Percentiles rank a stretch among this genome's conserved stretches.
Conservation (phyloP, 2,113 vertebrate genomes). For the Megalops atlanticus region DNA sequence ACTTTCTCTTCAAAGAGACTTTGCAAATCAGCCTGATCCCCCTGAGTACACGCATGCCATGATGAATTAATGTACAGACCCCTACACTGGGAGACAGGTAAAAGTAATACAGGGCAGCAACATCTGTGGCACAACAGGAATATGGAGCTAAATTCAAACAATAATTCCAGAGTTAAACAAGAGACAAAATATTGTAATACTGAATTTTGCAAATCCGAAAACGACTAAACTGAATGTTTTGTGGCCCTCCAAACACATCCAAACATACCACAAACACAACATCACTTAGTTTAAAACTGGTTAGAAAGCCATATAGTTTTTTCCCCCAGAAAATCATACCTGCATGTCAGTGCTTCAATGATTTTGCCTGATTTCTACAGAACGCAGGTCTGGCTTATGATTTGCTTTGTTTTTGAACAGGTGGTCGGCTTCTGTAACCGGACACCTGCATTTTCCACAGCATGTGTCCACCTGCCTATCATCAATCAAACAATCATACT, state of each 20-base stretch:
- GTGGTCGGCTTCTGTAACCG: not conserved
- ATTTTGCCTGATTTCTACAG: not conserved
- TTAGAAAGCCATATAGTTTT: no score
- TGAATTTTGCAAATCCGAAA: not conserved
- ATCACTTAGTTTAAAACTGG: not conserved
- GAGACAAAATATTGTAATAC: no score
- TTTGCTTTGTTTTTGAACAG: not conserved
- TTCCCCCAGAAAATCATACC: no score
- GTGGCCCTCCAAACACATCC: no score
- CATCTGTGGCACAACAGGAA: not conserved
- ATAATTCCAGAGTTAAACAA: not conserved
- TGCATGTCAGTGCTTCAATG: not conserved
- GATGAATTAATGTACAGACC: constrained; percentile 23
- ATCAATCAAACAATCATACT: not conserved
- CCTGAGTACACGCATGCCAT: constrained; percentile 16
- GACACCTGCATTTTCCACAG: not conserved
- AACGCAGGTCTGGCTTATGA: not conserved
- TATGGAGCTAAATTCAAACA: not conserved
- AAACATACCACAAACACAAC: not conserved
- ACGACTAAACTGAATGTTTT: no score
- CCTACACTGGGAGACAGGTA: constrained; percentile 10
- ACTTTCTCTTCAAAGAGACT: constrained; percentile 9
- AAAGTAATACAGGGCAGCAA: not conserved
- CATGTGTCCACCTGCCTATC: no score
- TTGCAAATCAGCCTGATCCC: constrained; percentile 41